Base-by-base conservation (phyloP, 2,797 vertebrate species). In the Smutsia temminckii region DNA sequence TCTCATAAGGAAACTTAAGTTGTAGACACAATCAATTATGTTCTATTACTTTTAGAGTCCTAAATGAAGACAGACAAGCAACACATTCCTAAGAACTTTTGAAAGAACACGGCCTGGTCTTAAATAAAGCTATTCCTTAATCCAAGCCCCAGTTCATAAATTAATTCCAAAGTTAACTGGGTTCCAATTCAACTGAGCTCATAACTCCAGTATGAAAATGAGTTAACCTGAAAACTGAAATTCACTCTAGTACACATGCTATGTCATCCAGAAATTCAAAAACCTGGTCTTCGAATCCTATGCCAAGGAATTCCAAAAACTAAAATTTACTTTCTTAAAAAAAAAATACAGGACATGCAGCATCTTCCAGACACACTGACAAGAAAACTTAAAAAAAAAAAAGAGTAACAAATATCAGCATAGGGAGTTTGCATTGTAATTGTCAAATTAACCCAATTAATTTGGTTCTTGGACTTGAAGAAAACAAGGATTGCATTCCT, bases 291-390 rank as follows among this genome's bases (percentile, higher is more conserved):
- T 86, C 55, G 87, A 92, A 27, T 61, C 27, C 57, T 34, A 51
- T 40, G 46, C 34, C 46, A 89, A 94, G 69, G 88, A 77, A 64
- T 64, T 81, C 74, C 46, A 77, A 74, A 75, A 77, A 11, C n/a
- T 89, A 81, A 88, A 81, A 71, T 25, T 87, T 89, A 32, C 46
- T 92, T 95, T 87, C 66, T 89, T 68, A 66, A 81, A 69, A 37
- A 37, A 77, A 95, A 95, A 83, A 61, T 46, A 90, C 29, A 93
- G 46, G 46, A 68, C 42, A 68, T 46, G 42, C 32, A 95, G 66
- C 61, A 91, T 64, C 55, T 84, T 49, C 79, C 34, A 53, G 32
- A 80, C 85, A 68, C 8, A 69, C 27, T 85, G 71, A 61, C 46
- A 85, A 93, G 46, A 63, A 93, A 91, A 74, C 20, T 34, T 1